Evolutionary conservation across 2,113 vertebrate genomes (phyloP).

Genomic region (Prinia subflava): DNA sequence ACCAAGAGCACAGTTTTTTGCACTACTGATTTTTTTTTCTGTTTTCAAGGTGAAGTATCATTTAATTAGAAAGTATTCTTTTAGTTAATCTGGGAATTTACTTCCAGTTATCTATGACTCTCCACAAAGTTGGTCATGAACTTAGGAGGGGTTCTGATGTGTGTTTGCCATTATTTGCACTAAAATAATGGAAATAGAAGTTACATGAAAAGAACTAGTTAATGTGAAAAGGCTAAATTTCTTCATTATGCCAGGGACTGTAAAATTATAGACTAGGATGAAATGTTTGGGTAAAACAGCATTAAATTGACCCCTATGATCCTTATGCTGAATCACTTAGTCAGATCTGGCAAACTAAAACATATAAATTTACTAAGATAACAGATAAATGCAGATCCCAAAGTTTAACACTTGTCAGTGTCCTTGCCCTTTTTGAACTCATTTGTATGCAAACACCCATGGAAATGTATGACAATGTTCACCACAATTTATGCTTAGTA

Average conservation of each 20-base stretch:
- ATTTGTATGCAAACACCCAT: background rate
- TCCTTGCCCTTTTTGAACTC: background rate
- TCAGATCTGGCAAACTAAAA: background rate
- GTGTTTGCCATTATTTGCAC: background rate
- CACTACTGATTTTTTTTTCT: background rate
- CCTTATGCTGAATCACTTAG: background rate
- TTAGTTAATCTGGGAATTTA: background rate
- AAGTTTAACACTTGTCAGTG: background rate
- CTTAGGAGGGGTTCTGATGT: background rate
- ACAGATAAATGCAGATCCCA: background rate
- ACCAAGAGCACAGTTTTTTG: background rate
- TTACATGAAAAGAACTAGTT: background rate
- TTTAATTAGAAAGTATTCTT: background rate
- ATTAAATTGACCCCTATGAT: background rate
- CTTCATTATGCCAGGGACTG: background rate
- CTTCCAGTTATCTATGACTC: background rate
- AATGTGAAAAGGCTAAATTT: background rate
- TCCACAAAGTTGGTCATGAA: background rate
- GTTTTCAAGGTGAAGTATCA: background rate
- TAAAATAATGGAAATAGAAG: background rate
- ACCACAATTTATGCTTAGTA: background rate
- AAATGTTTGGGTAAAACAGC: background rate
- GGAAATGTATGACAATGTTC: background rate
- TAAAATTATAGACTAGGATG: background rate
- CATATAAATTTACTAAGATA: background rate